Percentiles rank a stretch among this genome's conserved stretches.
phyloP scores from a whole-genome alignment of 2,888 invertebrate species.

The Tetramorium bicarinatum region DNA sequence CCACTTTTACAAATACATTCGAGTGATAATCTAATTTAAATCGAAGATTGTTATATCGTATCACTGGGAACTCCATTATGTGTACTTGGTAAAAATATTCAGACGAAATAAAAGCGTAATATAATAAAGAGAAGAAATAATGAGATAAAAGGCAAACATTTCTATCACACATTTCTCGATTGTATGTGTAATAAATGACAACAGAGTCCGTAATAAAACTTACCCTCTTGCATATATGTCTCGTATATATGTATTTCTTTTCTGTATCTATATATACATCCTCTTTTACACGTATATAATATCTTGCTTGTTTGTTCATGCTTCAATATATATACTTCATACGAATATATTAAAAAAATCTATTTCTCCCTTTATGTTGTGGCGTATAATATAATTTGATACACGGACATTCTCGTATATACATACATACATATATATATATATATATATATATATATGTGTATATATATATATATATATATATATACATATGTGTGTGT shows the following conservation, averaged over 20 bases:
- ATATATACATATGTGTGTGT: slow-evolving; percentile 20
- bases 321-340: slow-evolving; percentile 13
- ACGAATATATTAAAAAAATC: slow-evolving; percentile 53
- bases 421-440: neutral
- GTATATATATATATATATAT: slow-evolving; percentile 33
- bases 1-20: slow-evolving; percentile 25
- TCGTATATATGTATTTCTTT: slow-evolving; percentile 56
- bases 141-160: neutral
- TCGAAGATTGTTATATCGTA: slow-evolving; percentile 20
- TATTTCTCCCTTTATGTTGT: slow-evolving; percentile 48
- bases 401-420: slow-evolving; percentile 28
- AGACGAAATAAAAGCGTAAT: slow-evolving; percentile 6
- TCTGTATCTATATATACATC: slow-evolving; percentile 49
- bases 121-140: neutral
- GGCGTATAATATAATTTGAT: slow-evolving; percentile 37
- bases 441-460: slow-evolving; percentile 27
- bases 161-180: slow-evolving; percentile 36
- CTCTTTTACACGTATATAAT: slow-evolving; percentile 62
- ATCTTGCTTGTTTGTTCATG: slow-evolving; percentile 41
- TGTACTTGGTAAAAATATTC: slow-evolving; percentile 53
- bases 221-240: slow-evolving; percentile 32
- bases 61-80: slow-evolving; percentile 56
- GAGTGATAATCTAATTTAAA: slow-evolving; percentile 14
- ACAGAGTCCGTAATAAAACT: slow-evolving; percentile 52
- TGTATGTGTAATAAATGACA: slow-evolving; percentile 57